Evolutionary conservation across 2,888 invertebrate genomes (phyloP), one percentile per base, ranked within the genome.

Genomic region (Odontothrips loti): DNA sequence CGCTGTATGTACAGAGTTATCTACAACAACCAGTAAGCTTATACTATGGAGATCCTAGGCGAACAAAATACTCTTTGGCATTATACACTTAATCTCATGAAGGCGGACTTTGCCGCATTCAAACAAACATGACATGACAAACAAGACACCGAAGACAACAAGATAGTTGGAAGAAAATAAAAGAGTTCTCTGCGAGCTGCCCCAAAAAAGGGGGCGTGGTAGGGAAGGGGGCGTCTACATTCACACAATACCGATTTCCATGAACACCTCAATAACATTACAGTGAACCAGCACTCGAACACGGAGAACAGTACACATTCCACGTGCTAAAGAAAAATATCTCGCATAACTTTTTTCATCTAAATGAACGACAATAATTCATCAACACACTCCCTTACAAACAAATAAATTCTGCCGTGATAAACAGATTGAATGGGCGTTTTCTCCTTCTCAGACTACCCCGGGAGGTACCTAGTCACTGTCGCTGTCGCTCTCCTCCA

Each of bases 401-500:
- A 43, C 34, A 43, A 43, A 43, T 43, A 2, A 43, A 43, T 43
- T 43, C 34, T 43, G 34, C 34, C 34, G 34, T 43, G n/a, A n/a
- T n/a, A n/a, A n/a, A n/a, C n/a, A n/a, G n/a, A n/a, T n/a, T n/a
- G n/a, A n/a, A n/a, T n/a, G n/a, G n/a, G n/a, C n/a, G n/a, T n/a
- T n/a, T n/a, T n/a, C n/a, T n/a, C n/a, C n/a, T n/a, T n/a, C n/a
- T n/a, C n/a, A n/a, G n/a, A n/a, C n/a, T n/a, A n/a, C 51, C 1
- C 6, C 68, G 23, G 68, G 1, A 1, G 68, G 23, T 4, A 11
- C 68, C 86, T 87, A 89, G 84, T 89, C 89, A 83, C 88, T 88
- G 85, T 89, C 89, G n/a, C 88, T 88, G 23, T 84, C 85, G 20
- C 84, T 82, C 47, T 87, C 87, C 68, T 75, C 68, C 23, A 9